Evolutionary conservation across 2,113 vertebrate genomes (phyloP), one percentile per base, ranked within the genome.

Genomic region (Suncus etruscus): DNA sequence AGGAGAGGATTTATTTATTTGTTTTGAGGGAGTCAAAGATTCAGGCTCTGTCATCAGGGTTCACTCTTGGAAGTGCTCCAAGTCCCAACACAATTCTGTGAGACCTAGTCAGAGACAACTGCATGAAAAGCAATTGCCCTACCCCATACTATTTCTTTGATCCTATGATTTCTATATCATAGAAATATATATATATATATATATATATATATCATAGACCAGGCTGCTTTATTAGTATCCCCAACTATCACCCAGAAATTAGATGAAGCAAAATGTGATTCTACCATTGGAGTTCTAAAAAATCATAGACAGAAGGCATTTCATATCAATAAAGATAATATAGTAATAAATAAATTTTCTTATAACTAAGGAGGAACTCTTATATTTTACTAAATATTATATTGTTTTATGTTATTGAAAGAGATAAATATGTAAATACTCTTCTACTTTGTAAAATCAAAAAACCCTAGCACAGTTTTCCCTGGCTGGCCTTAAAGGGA

Each of bases 371-470:
- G 47, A 18, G 29, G 7, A 48, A 66, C 70, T 74, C 86, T 86
- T 93, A 86, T 91, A 88, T 82, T 78, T 83, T 48, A 81, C 86
- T 65, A 90, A 92, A 82, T 50, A 27, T 65, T 69, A 48, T 80
- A 4, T 77, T 80, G 31, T 39, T 89, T 84, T 83, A 83, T 22
- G 27, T 90, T 22, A 14, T 89, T 24, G 4, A 83, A 96, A 70
- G 74, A 11, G 16, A 77, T 83, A 91, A 83, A 93, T 87, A 83
- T 88, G 93, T 16, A 90, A 70, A 83, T 66, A 31, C 5, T 84
- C 77, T 83, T 92, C 83, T 70, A 25, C 72, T 86, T 58, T 92
- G 29, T 75, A 77, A 91, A 89, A 83, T 90, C 24, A 63, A 86
- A 73, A 94, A 80, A 2, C 61, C 50, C 11, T 90, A 61, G 20